Base-by-base conservation (phyloP, 1,140 invertebrate genomes). In the Bombus ignitus region DNA sequence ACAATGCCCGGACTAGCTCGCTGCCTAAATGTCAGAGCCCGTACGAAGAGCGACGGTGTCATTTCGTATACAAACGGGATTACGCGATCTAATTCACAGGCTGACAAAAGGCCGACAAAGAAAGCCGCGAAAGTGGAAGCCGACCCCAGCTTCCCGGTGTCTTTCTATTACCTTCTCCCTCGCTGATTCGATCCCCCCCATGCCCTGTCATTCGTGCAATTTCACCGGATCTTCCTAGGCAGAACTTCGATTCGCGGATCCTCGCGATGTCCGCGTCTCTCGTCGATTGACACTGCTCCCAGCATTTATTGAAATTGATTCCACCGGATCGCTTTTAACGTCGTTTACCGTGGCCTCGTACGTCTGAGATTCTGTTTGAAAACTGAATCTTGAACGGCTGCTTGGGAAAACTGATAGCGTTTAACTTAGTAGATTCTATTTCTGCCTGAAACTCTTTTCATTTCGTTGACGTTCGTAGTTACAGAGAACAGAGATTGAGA, bases 11-110 rank as follows among this genome's bases (percentile, higher is more conserved):
- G 91, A 92, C 92, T 90, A 83, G 84, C 87, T 84, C 87, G 85
- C 88, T 85, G 91, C 92, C 92, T 94, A 93, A 95, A 94, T 93
- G 94, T 94, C 94, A 94, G 94, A 94, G n/a, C 93, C 92, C 91
- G 83, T 86, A 89, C 89, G 90, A 94, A 92, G 78, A 80, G 93
- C 93, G 92, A 89, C 94, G 92, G 93, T 94, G 94, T 95, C 94
- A 94, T 94, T 94, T 94, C 93, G 91, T 93, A 92, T 94, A 94
- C 94, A 95, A 95, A 95, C 94, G 93, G 92, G 93, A 95, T 95
- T 95, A 95, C 93, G 92, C 93, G 94, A 95, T 95, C 93, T 94
- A 94, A 95, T 95, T 95, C 93, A 93, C 91, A 73, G 76, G 83
- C 91, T 93, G 93, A 94, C 94, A 95, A 95, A 94, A 94, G 93